A percentile compares a stretch with the other conserved stretches of the same genome.
phyloP scores from a whole-genome alignment of 2,888 invertebrate species.

The Clusia tigrina region DNA sequence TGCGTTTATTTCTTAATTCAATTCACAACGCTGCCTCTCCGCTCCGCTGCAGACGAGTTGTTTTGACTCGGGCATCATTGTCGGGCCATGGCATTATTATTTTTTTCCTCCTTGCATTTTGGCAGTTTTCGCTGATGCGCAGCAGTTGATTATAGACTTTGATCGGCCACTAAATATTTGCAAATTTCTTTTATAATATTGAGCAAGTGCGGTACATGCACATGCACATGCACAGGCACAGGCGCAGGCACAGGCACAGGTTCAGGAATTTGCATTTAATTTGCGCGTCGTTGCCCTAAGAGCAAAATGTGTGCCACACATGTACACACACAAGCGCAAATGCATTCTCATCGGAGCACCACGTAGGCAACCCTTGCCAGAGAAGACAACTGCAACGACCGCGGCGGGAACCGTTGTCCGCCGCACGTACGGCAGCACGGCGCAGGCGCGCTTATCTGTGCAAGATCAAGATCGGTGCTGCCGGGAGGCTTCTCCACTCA shows the following conservation, averaged over 20 bases:
- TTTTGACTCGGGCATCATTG: background rate
- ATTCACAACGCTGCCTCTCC: background rate
- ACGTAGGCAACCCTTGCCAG: background rate
- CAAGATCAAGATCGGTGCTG: conserved; percentile 22
- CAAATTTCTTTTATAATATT: conserved; percentile 49
- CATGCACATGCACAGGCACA: too few species aligned
- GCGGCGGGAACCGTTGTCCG: background rate
- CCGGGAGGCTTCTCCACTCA: conserved; percentile 14
- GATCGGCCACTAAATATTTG: conserved; percentile 35
- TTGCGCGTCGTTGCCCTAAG: conserved; percentile 33
- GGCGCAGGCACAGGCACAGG: too few species aligned
- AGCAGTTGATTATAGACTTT: conserved; percentile 17
- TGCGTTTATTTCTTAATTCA: conserved; percentile 58
- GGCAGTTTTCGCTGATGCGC: background rate
- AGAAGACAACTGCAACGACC: background rate
- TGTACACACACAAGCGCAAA: too few species aligned
- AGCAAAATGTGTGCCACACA: too few species aligned
- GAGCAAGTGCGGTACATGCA: too few species aligned
- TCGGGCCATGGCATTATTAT: background rate
- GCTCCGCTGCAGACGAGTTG: background rate
- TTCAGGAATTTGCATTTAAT: conserved; percentile 50
- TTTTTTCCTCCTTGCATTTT: too few species aligned
- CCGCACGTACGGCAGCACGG: background rate
- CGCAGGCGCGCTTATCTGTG: conserved; percentile 16
- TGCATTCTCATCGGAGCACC: background rate